These are phyloP conservation scores for Pontoporia blainvillei DNA, from an alignment of 2,113 vertebrate genomes.

Conservation along the genomic window DNA sequence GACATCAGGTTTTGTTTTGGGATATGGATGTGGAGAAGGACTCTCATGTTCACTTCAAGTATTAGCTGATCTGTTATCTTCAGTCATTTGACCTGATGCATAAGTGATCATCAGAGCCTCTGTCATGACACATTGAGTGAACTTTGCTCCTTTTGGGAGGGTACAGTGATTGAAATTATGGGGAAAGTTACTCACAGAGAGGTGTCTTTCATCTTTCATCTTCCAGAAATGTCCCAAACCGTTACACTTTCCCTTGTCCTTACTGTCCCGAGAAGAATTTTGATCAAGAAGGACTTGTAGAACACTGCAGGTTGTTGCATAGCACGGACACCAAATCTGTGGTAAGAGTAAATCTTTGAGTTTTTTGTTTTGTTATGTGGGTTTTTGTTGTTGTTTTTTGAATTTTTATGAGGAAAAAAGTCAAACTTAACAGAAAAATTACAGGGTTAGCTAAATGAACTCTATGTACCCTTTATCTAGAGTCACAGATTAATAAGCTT, in stretches of 20 bases:
- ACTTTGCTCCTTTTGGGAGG: neutral
- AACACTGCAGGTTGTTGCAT: constrained; percentile 93
- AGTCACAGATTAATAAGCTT: neutral
- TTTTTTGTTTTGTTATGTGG: neutral
- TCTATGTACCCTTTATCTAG: neutral
- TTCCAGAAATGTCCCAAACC: constrained; percentile 91
- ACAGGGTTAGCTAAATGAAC: neutral
- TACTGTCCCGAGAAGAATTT: constrained; percentile 95
- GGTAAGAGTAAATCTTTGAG: constrained; percentile 73
- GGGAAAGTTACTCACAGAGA: neutral
- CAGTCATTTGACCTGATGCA: neutral
- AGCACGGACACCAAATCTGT: constrained; percentile 91
- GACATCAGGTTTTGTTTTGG: neutral
- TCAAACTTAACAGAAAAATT: neutral
- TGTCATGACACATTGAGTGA: neutral
- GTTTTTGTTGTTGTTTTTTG: neutral
- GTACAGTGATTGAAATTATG: neutral
- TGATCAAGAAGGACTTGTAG: constrained; percentile 95
- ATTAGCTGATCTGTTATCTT: neutral
- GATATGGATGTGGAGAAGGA: neutral
- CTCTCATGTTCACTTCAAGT: neutral
- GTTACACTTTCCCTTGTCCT: constrained; percentile 95
- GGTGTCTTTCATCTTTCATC: neutral
- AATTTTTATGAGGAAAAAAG: neutral
- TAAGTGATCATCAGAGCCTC: neutral